Conservation (phyloP, 1,140 invertebrate species). For the Ips typographus region DNA sequence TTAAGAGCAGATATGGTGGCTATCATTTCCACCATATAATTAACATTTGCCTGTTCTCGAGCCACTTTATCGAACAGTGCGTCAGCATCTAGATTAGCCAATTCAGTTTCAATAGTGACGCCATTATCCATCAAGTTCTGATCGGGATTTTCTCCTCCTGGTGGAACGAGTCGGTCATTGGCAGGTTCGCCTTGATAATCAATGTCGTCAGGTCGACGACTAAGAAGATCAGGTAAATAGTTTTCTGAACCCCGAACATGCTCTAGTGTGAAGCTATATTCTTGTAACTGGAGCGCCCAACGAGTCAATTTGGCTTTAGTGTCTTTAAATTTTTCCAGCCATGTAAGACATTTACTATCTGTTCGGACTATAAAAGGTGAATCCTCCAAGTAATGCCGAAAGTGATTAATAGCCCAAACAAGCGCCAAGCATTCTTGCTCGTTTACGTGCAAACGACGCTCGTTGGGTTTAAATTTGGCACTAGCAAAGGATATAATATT, state of each 20-base stretch:
- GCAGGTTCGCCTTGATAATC: background rate
- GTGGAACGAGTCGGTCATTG: background rate
- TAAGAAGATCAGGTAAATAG: conserved; percentile 39
- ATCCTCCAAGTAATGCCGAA: no score
- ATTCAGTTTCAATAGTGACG: no score
- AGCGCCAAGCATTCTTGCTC: no score
- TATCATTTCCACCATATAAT: background rate
- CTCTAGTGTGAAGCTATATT: conserved; percentile 40
- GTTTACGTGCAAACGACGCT: no score
- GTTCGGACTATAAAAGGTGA: no score
- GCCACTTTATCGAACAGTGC: background rate
- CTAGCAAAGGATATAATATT: conserved; percentile 5
- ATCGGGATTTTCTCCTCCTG: background rate
- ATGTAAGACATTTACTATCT: no score
- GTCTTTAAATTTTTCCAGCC: no score
- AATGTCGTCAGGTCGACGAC: conserved; percentile 4
- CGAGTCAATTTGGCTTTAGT: no score
- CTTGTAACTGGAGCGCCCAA: conserved; percentile 43
- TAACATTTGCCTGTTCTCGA: background rate
- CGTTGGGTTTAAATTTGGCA: no score
- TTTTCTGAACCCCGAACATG: conserved; percentile 41
- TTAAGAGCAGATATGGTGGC: no score
- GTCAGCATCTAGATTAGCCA: background rate
- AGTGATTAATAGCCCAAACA: no score
- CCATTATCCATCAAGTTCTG: background rate